Evolutionary conservation across 2,888 invertebrate species (phyloP), one percentile per base, ranked within the genome.

Genomic region (Platycnemis pennipes): DNA sequence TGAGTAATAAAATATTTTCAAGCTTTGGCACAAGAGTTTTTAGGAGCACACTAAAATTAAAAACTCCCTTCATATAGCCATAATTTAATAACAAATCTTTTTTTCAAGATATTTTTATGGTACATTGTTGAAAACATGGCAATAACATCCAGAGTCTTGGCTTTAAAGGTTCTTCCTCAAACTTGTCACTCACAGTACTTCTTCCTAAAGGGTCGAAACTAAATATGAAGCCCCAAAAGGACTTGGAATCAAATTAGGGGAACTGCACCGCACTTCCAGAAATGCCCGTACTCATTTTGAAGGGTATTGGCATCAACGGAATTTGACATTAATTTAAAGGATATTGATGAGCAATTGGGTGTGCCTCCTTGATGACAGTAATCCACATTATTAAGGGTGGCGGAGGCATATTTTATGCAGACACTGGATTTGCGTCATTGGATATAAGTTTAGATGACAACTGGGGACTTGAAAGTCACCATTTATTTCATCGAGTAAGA

Each of bases 361-460:
- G 63, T 77, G 44, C 63, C 63, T 91, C 91, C 91, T 63, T 91
- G 63, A 42, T 63, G 44, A 91, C n/a, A 91, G 91, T 11, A 56
- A 89, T 91, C 63, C 63, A 49, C 63, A 13, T 44, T 44, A 63
- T 91, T 77, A 63, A 63, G 69, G 56, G 91, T 37, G 37, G 63
- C 69, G 63, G 91, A 91, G 91, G 91, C 91, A 91, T 91, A 91
- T 91, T 44, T 91, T 63, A 49, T 16, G 45, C 63, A 63, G 91
- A 56, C 91, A 91, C 91, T 91, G 91, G 63, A 44, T 63, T 69
- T 37, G 44, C 26, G 45, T 44, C 69, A 63, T 91, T 63, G 91
- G 69, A 63, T 45, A 26, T 56, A 56, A 63, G 63, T 91, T 91
- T 42, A 63, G 56, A 63, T 63, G 63, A 69, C 69, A 63, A 91